phyloP scores from a whole-genome alignment of 2,888 invertebrate genomes.

The Calameuta filiformis region DNA sequence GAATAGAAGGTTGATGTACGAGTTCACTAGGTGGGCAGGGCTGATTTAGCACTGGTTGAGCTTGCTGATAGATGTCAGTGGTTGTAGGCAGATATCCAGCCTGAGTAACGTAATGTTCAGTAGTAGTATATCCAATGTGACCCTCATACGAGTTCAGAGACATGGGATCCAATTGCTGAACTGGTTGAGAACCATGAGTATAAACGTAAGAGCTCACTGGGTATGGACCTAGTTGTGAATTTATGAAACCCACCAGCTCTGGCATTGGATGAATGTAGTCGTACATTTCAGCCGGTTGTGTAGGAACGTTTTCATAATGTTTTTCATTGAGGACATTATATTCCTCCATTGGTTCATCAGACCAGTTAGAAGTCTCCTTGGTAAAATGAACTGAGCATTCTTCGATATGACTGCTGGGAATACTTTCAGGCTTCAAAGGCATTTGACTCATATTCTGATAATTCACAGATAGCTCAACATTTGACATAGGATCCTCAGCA shows the following conservation, averaged over 20 bases:
- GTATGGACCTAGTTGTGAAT: constrained; percentile 68
- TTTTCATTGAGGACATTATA: constrained; percentile 32
- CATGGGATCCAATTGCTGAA: constrained; percentile 41
- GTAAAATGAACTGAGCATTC: constrained; percentile 1
- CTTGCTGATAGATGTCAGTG: constrained; percentile 30
- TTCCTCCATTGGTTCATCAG: constrained; percentile 39
- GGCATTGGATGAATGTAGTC: constrained; percentile 68
- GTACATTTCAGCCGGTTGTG: constrained; percentile 56
- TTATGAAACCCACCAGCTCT: constrained; percentile 68
- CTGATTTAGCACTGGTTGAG: constrained; percentile 9
- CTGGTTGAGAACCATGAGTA: constrained; percentile 38
- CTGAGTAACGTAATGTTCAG: constrained; percentile 52
- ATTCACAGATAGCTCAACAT: background rate
- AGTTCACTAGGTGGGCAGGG: background rate
- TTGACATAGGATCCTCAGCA: background rate
- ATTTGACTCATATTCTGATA: background rate
- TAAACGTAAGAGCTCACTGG: constrained; percentile 57
- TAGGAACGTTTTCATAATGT: constrained; percentile 13
- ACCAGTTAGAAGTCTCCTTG: constrained; percentile 40
- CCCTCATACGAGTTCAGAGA: constrained; percentile 42
- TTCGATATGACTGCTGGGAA: background rate
- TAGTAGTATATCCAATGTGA: constrained; percentile 40
- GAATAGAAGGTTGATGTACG: background rate
- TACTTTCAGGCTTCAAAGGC: background rate
- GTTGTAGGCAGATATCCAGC: constrained; percentile 46